Evolutionary conservation across 2,888 invertebrate genomes (phyloP), one percentile per base, ranked within the genome.

Genomic region (Eupithecia subfuscata): DNA sequence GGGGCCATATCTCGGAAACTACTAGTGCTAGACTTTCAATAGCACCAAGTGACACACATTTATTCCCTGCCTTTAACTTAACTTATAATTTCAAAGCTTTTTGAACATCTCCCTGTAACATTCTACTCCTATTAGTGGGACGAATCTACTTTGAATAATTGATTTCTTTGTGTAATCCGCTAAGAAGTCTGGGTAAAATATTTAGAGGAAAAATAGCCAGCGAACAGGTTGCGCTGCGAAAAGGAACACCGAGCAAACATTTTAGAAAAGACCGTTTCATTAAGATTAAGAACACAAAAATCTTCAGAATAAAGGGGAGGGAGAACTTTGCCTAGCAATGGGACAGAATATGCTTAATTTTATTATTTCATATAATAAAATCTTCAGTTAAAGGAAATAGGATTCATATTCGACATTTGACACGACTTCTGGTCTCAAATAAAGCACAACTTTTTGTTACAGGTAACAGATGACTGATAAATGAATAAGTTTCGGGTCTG

Each of bases 61-160:
- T 30, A 30, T 30, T 30, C 30, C 30, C 30, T n/a, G n/a, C n/a
- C n/a, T n/a, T n/a, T n/a, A n/a, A n/a, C n/a, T n/a, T n/a, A n/a
- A n/a, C n/a, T n/a, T n/a, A n/a, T n/a, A n/a, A n/a, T n/a, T n/a
- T n/a, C n/a, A n/a, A n/a, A n/a, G n/a, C n/a, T n/a, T n/a, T n/a
- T n/a, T n/a, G n/a, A n/a, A n/a, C n/a, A n/a, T n/a, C n/a, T n/a
- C n/a, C n/a, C n/a, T n/a, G n/a, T n/a, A n/a, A n/a, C n/a, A n/a
- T n/a, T n/a, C n/a, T n/a, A n/a, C n/a, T n/a, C n/a, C n/a, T n/a
- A n/a, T n/a, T n/a, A n/a, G n/a, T n/a, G n/a, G n/a, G n/a, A n/a
- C n/a, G n/a, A n/a, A n/a, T n/a, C n/a, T n/a, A n/a, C n/a, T 30
- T 79, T 80, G 78, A 80, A 80, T 82, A 82, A 82, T 80, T 79